Evolutionary conservation across 23 tunicate species (phyloP).

Genomic region (Trididemnum miniatum): DNA sequence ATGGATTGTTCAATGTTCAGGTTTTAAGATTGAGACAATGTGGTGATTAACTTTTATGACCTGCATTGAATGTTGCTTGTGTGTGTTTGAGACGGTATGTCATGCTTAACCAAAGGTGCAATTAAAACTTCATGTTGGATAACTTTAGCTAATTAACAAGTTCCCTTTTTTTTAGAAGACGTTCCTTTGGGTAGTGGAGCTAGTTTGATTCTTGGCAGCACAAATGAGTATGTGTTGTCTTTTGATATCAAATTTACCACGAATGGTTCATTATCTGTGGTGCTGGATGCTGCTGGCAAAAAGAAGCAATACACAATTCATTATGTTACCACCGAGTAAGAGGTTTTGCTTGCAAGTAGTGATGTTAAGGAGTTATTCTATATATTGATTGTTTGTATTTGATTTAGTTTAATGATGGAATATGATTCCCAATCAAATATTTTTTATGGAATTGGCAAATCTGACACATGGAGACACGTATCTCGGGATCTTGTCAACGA

Average conservation of each 20-base stretch:
- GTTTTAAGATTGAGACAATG: too few relatives aligned
- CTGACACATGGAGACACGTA: constrained; percentile 58
- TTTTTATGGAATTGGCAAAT: constrained; percentile 59
- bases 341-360: too few relatives aligned
- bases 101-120: too few relatives aligned
- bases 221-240: constrained; percentile 52
- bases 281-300: constrained; percentile 60
- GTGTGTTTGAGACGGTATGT: too few relatives aligned
- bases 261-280: constrained; percentile 68
- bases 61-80: too few relatives aligned
- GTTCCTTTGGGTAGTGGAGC: constrained; percentile 77
- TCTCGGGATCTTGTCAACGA: constrained; percentile 51
- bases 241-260: constrained; percentile 71
- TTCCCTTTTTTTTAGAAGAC: constrained; percentile 14
- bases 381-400: neutral
- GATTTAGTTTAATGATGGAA: constrained; percentile 56
- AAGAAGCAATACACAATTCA: constrained; percentile 70
- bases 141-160: too few relatives aligned
- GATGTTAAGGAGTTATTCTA: too few relatives aligned
- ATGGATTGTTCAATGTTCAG: too few relatives aligned
- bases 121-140: too few relatives aligned
- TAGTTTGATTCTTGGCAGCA: constrained; percentile 61
- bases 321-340: constrained; percentile 72
- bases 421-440: constrained; percentile 51
- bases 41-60: too few relatives aligned